Base-by-base conservation (phyloP, 2,113 vertebrate species). In the Verasper variegatus region DNA sequence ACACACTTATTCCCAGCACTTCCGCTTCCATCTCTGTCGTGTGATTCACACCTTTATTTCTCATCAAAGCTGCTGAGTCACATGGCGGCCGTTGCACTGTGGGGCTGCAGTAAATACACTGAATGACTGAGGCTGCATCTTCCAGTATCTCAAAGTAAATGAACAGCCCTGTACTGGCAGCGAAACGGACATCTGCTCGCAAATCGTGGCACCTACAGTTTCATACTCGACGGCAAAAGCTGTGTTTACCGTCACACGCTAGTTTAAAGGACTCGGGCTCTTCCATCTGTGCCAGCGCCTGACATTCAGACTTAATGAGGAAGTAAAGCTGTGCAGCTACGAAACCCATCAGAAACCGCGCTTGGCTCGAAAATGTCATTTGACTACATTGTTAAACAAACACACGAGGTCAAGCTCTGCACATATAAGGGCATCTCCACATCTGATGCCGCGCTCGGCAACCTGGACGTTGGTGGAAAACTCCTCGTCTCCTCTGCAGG, bases 271-370 rank as follows among this genome's bases (percentile, higher is more conserved):
- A 80, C 79, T 78, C 56, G 0, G 59, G 26, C 57, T 20, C 47
- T 20, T 76, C 66, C 74, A 74, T 83, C 75, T 80, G 75, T 73
- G 79, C 58, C 52, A 18, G 15, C 1, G 71, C 47, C 74, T 88
- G 88, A 84, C 85, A 89, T 91, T 92, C 87, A 64, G 76, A 74
- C 63, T 80, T 73, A 82, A 87, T 66, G 83, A 84, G 81, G 66
- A 77, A 74, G 65, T 35, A 80, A 86, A 92, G 57, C 56, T 24
- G 57, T 9, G 66, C 26, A 56, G 76, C 71, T 72, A 69, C 75
- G 66, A 83, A 87, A 65, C 40, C 76, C 76, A 87, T 86, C 69
- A 86, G 82, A 42, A 42, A 11, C 12, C 11, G 10, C 11, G 10
- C n/a, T 67, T 13, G 17, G 31, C 54, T 69, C 79, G 24, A 75